Evolutionary conservation across 1,140 invertebrate species (phyloP), one percentile per base, ranked within the genome.

Genomic region (Drosophila pandora): DNA sequence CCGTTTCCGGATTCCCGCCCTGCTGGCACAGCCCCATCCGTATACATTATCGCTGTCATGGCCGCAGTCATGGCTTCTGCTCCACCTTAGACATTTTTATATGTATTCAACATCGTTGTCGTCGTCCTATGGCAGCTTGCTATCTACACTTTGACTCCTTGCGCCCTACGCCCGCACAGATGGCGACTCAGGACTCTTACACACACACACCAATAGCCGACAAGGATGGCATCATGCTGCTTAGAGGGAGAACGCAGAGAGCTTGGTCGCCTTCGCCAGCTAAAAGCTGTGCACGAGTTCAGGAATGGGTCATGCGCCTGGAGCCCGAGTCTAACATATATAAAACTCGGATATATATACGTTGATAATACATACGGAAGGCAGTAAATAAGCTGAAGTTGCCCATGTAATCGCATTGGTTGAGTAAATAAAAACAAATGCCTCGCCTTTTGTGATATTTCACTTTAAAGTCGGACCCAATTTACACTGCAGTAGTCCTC

Each of bases 1-100:
- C 45, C 17, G 7, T 8, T 23, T 22, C 9, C 21, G 17, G 21
- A 6, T 22, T 3, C 12, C 37, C 54, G 10, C 53, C 39, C 10
- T n/a, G 45, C 45, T 61, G 49, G 45, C 41, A 21, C 41, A 17
- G 13, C 43, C 43, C 17, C 43, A 30, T 47, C 21, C 50, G 74
- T 88, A 82, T 87, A 87, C 83, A 87, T 87, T 87, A 87, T 87
- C 75, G 84, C 84, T 88, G 84, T 88, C 84, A 85, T 89, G 85
- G 80, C 80, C 85, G 77, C 85, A 90, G 85, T 90, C 85, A 90
- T 90, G 85, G 85, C 85, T 90, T 90, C 87, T 90, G 85, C 85
- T 90, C 85, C 85, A 90, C 85, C 85, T 90, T 90, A 90, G 85
- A 88, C 83, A 72, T 81, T 74, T 81, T 69, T 81, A 81, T 81